These are phyloP conservation scores for Apis florea DNA, from an alignment of 1,140 invertebrate genomes.

Conservation along the genomic window DNA sequence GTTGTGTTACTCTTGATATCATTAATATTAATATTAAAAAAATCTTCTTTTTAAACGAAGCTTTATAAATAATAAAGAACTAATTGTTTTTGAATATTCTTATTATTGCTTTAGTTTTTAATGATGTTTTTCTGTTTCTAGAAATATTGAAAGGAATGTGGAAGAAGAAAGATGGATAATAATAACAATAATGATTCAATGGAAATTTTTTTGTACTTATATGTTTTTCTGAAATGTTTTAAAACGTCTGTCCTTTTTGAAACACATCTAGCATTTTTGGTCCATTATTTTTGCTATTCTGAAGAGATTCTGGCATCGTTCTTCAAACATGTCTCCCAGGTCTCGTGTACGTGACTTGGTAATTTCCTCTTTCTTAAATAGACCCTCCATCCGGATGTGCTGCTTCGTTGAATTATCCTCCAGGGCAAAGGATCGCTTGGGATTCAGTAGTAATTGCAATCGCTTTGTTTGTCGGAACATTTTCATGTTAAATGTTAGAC, in stretches of 20 bases:
- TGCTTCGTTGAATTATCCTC: neutral
- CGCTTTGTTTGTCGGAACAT: neutral
- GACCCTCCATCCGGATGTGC: neutral
- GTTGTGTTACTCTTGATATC: too few species aligned
- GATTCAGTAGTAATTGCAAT: neutral
- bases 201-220: neutral
- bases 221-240: neutral
- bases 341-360: neutral
- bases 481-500: neutral
- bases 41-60: too few species aligned
- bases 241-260: neutral
- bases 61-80: too few species aligned
- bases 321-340: neutral
- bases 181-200: neutral
- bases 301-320: neutral
- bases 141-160: too few species aligned
- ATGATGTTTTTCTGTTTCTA: too few species aligned
- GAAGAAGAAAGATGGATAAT: too few species aligned
- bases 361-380: slow-evolving; percentile 12
- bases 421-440: neutral
- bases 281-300: neutral
- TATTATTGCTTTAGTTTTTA: too few species aligned
- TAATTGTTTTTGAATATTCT: too few species aligned
- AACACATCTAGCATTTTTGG: neutral
- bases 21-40: too few species aligned